Evolutionary conservation across 2,113 vertebrate species (phyloP).

Genomic region (Neolamprologus sp.): DNA sequence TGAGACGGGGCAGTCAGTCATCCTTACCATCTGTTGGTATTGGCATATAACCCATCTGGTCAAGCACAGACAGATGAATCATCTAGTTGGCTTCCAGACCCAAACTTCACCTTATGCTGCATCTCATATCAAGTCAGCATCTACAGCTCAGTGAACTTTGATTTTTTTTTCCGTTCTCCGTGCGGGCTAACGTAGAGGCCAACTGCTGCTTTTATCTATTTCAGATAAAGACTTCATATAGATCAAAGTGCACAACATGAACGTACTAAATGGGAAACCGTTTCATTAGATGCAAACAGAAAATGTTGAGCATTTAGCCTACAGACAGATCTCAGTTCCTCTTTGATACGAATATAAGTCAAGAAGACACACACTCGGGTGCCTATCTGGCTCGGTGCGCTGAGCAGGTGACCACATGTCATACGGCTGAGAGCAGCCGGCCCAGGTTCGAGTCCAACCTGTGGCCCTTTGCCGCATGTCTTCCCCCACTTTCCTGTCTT

Average conservation of each 20-base stretch:
- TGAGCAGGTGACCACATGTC: background rate
- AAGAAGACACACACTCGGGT: background rate
- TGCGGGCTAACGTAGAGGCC: background rate
- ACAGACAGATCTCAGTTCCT: background rate
- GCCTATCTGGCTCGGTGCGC: background rate
- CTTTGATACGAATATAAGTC: background rate
- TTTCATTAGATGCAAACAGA: background rate
- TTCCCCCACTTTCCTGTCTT: background rate
- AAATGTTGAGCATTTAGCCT: background rate
- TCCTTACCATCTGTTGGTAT: constrained; percentile 48
- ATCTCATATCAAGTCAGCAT: constrained; percentile 5
- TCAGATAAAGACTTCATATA: background rate
- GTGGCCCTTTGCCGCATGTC: background rate
- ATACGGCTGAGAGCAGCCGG: rapidly evolving
- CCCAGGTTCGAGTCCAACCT: background rate
- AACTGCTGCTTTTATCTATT: constrained; percentile 12
- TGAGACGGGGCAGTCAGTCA: constrained; percentile 33
- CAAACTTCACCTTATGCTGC: constrained; percentile 21
- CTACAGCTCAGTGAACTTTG: constrained; percentile 13
- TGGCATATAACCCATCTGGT: constrained; percentile 54
- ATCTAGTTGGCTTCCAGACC: constrained; percentile 43
- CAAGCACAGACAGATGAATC: constrained; percentile 44
- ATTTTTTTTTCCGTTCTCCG: background rate
- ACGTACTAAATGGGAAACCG: background rate
- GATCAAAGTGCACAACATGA: background rate